These are phyloP conservation scores for Drepana arcuata DNA, from an alignment of 1,140 invertebrate genomes.

Conservation along the genomic window DNA sequence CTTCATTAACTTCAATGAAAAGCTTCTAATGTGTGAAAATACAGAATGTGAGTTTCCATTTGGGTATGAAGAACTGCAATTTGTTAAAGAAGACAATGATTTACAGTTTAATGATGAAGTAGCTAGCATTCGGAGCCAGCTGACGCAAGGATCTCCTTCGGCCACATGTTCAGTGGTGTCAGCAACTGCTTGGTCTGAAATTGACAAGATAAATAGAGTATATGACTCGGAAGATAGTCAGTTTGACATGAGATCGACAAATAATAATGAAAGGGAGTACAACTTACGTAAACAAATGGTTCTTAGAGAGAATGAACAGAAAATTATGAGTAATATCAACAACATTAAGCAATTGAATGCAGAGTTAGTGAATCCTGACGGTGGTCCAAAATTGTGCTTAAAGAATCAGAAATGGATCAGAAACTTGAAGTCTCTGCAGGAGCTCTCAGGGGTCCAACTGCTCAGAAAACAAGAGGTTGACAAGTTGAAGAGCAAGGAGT, in stretches of 20 bases:
- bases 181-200: slow-evolving; percentile 27
- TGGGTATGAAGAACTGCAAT: slow-evolving; percentile 39
- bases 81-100: slow-evolving; percentile 24
- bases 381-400: slow-evolving; percentile 12
- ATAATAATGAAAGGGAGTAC: slow-evolving; percentile 4
- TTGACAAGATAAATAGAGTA: slow-evolving; percentile 28
- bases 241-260: slow-evolving; percentile 5
- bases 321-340: slow-evolving; percentile 22
- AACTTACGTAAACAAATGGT: slow-evolving; percentile 1
- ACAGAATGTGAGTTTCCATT: slow-evolving; percentile 53
- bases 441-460: slow-evolving; percentile 19
- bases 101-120: slow-evolving; percentile 14
- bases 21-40: slow-evolving; percentile 52
- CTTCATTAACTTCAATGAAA: slow-evolving; percentile 46
- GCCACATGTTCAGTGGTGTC: slow-evolving; percentile 18
- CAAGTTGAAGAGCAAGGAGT: slow-evolving; percentile 13
- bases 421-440: slow-evolving; percentile 31
- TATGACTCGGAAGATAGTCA: slow-evolving; percentile 30
- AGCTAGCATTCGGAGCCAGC: slow-evolving; percentile 12
- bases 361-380: slow-evolving; percentile 13
- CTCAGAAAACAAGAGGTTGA: slow-evolving; percentile 31
- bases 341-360: slow-evolving; percentile 25
- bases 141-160: slow-evolving; percentile 5
- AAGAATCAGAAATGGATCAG: slow-evolving; percentile 39
- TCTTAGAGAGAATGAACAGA: slow-evolving; percentile 11